Conservation (phyloP, 1,140 invertebrate genomes). For the Aradophagus sp. region DNA sequence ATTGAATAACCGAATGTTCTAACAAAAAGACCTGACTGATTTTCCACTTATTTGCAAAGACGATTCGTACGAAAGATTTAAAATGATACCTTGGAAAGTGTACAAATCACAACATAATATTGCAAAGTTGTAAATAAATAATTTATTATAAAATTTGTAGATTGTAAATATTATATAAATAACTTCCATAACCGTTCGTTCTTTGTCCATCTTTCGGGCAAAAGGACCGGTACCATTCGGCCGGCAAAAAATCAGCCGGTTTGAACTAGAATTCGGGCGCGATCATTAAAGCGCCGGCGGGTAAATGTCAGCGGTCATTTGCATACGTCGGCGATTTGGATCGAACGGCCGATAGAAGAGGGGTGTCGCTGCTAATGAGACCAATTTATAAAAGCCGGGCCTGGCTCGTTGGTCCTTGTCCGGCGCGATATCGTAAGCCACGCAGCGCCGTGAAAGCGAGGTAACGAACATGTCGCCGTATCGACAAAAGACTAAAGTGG, state of each 20-base stretch:
- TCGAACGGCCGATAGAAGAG: conserved; percentile 31
- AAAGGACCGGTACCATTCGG: background rate
- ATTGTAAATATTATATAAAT: no score
- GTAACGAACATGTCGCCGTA: conserved; percentile 1
- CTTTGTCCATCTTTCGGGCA: background rate
- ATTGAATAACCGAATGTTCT: conserved; percentile 10
- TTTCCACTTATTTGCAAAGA: no score
- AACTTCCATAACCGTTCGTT: no score
- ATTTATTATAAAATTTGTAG: no score
- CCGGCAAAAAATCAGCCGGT: background rate
- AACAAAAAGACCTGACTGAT: no score
- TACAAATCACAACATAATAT: no score
- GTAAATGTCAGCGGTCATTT: conserved; percentile 11
- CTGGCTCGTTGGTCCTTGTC: conserved; percentile 9
- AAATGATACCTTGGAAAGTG: no score
- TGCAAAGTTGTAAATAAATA: no score
- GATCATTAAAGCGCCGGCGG: conserved; percentile 5
- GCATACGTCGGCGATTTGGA: conserved; percentile 39
- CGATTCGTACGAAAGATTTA: no score
- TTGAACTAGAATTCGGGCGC: background rate
- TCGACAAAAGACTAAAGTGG: conserved; percentile 21
- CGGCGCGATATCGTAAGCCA: background rate
- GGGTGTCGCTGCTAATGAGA: conserved; percentile 44
- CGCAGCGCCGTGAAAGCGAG: conserved; percentile 15
- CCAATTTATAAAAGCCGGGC: conserved; percentile 51